A percentile compares a stretch with the other conserved stretches of the same genome.
These are phyloP conservation scores for Podargus strigoides DNA, from an alignment of 2,797 vertebrate genomes.

Conservation along the genomic window DNA sequence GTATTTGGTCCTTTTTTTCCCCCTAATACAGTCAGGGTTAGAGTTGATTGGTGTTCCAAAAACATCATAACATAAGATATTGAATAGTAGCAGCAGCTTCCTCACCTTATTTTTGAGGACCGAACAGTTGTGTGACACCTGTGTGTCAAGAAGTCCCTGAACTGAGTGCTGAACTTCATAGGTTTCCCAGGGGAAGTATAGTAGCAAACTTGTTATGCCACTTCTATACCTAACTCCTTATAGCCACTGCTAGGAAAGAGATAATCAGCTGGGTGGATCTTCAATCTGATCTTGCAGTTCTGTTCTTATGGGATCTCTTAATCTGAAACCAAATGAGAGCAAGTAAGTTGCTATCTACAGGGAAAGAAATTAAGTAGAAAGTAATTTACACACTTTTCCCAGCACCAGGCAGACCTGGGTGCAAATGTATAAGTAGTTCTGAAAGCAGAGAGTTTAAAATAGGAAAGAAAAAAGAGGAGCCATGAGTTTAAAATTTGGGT, in stretches of 20 bases:
- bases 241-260: not conserved
- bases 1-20: not conserved
- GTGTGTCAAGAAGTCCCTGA: not conserved
- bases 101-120: not conserved
- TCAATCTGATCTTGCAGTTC: not conserved
- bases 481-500: too few relatives aligned
- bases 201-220: not conserved
- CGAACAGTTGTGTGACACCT: not conserved
- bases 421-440: not conserved
- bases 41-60: not conserved
- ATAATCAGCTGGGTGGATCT: not conserved
- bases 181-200: not conserved
- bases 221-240: not conserved
- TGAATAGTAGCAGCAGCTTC: not conserved
- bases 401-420: not conserved
- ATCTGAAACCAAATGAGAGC: not conserved
- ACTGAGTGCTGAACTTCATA: not conserved
- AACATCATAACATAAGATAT: not conserved
- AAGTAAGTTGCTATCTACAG: not conserved
- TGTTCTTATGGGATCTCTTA: not conserved
- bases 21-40: not conserved
- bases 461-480: not conserved
- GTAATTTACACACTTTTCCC: not conserved
- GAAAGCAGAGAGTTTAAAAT: not conserved
- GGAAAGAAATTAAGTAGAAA: not conserved